These are phyloP conservation scores for Brenthis hecate DNA, from an alignment of 2,888 invertebrate species.

Conservation along the genomic window DNA sequence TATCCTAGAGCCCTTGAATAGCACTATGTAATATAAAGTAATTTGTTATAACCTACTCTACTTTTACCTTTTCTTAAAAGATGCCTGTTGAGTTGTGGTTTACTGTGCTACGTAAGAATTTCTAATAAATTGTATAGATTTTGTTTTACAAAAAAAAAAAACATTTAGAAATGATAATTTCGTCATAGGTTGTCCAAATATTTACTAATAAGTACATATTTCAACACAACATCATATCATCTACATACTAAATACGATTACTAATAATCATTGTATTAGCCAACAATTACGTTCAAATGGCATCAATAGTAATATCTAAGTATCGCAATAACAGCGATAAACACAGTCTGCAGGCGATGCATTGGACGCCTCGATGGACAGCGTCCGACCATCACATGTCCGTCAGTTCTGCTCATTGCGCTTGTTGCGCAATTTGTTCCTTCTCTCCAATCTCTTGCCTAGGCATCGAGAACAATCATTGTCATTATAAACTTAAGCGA, in stretches of 20 bases:
- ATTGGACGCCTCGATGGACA: constrained; percentile 45
- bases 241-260: neutral
- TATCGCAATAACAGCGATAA: constrained; percentile 30
- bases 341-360: constrained; percentile 43
- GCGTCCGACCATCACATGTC: constrained; percentile 54
- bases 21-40: too few relatives aligned
- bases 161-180: too few relatives aligned
- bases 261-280: neutral
- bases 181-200: too few relatives aligned
- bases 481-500: constrained; percentile 37
- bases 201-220: too few relatives aligned
- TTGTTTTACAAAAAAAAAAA: too few relatives aligned
- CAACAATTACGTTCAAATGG: neutral
- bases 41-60: too few relatives aligned
- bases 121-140: too few relatives aligned
- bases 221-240: too few relatives aligned
- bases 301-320: constrained; percentile 11
- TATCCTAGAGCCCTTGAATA: too few relatives aligned
- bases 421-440: constrained; percentile 57
- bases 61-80: too few relatives aligned
- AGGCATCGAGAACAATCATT: constrained; percentile 38
- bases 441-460: constrained; percentile 41
- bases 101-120: too few relatives aligned
- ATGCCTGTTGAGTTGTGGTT: too few relatives aligned
- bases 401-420: constrained; percentile 69